phyloP scores from a whole-genome alignment of 2,797 vertebrate species.

The Pangasius krempfi region DNA sequence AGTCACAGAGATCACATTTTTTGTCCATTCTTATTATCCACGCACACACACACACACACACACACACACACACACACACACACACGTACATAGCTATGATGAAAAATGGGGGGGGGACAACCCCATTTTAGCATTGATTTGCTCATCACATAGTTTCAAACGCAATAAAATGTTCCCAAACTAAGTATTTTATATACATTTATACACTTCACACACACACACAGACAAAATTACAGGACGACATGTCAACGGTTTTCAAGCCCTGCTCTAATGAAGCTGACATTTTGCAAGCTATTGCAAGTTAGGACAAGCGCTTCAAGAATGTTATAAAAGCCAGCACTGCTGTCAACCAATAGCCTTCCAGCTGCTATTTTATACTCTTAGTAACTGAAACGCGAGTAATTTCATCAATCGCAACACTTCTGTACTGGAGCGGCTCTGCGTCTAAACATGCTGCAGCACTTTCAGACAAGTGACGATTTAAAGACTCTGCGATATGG shows the following conservation, averaged over 20 bases:
- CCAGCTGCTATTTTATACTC: slow-evolving; percentile 1
- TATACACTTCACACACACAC: background rate
- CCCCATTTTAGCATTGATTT: background rate
- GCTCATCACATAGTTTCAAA: background rate
- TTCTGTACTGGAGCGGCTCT: background rate
- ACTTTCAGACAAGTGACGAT: background rate
- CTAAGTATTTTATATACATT: too few relatives aligned
- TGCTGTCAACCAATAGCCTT: background rate
- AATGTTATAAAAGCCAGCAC: background rate
- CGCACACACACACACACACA: background rate
- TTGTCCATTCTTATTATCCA: background rate
- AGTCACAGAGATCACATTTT: too few relatives aligned
- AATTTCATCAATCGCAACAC: background rate
- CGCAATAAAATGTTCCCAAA: background rate
- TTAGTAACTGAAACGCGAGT: background rate
- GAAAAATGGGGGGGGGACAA: too few relatives aligned
- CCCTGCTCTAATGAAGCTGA: slow-evolving; percentile 34
- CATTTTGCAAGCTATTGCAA: slow-evolving; percentile 22
- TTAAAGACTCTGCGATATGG: background rate
- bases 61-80: too few relatives aligned
- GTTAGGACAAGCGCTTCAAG: slow-evolving; percentile 10
- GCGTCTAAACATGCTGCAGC: background rate
- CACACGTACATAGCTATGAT: background rate
- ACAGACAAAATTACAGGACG: background rate
- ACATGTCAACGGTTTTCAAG: background rate